Conservation (phyloP, 2,888 invertebrate genomes). For the Heliconius ethilla region DNA sequence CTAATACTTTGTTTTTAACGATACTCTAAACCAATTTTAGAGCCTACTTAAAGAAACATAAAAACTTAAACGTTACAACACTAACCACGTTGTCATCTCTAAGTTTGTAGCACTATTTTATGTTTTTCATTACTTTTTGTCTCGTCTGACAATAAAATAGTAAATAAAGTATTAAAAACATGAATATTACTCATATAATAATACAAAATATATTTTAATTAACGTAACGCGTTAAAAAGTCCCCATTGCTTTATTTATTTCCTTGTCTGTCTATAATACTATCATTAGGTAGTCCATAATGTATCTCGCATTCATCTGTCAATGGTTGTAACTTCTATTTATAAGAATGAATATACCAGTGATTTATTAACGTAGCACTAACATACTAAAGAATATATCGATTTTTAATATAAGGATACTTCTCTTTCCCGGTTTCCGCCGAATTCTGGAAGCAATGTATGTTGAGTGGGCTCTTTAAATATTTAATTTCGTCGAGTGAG, state of each 20-base stretch:
- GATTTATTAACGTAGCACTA: no score
- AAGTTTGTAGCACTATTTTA: not conserved
- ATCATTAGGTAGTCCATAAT: not conserved
- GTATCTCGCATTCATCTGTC: not conserved
- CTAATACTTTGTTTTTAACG: not conserved
- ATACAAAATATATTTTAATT: not conserved
- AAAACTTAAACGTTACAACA: not conserved
- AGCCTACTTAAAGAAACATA: constrained; percentile 15
- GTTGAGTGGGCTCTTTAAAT: no score
- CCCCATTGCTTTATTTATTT: not conserved
- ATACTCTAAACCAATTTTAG: constrained; percentile 3
- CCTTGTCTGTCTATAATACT: not conserved
- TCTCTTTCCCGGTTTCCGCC: no score
- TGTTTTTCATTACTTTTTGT: not conserved
- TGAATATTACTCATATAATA: not conserved
- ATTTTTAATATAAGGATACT: no score
- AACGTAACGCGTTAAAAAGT: not conserved
- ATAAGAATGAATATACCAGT: not conserved
- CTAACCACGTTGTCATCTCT: constrained; percentile 5
- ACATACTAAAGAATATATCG: no score
- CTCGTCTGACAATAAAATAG: not conserved
- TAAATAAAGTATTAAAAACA: not conserved
- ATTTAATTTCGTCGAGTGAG: no score
- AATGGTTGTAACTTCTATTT: not conserved
- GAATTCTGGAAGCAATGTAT: no score